phyloP scores from a whole-genome alignment of 92 coral and sea anemone species.

The Zoanthus solanderi region DNA sequence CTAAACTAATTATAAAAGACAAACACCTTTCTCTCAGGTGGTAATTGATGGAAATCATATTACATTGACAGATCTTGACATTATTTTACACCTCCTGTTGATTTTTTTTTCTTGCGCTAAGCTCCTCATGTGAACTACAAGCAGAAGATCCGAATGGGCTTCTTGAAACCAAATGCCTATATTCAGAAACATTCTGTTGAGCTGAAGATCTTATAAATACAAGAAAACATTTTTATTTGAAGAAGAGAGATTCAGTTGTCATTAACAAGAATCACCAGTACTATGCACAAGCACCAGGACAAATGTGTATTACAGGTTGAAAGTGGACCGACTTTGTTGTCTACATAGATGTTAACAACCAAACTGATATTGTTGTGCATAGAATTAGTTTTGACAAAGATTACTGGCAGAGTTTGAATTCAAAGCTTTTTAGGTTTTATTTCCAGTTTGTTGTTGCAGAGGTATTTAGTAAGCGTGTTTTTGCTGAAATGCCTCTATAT shows the following conservation, averaged over 20 bases:
- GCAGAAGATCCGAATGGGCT: slow-evolving; percentile 30
- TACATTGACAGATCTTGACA: too few species aligned
- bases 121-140: not conserved
- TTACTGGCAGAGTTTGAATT: slow-evolving; percentile 18
- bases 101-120: too few species aligned
- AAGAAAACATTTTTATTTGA: slow-evolving; percentile 42
- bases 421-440: slow-evolving; percentile 27
- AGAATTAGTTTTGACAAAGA: slow-evolving; percentile 23
- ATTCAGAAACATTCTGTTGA: slow-evolving; percentile 20
- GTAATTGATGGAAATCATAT: too few species aligned
- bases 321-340: slow-evolving; percentile 68
- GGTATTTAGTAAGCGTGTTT: slow-evolving; percentile 5
- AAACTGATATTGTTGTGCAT: slow-evolving; percentile 12
- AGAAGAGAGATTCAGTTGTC: slow-evolving; percentile 32
- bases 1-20: too few species aligned
- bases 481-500: slow-evolving; percentile 12
- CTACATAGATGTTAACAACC: not conserved
- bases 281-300: slow-evolving; percentile 63
- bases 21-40: too few species aligned
- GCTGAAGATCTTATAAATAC: slow-evolving; percentile 32
- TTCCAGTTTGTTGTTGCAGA: slow-evolving; percentile 16
- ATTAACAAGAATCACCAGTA: slow-evolving; percentile 27
- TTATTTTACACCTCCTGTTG: too few species aligned
- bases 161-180: slow-evolving; percentile 46
- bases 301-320: slow-evolving; percentile 48